Conservation (phyloP, 2,888 invertebrate genomes). For the Timema cristinae region DNA sequence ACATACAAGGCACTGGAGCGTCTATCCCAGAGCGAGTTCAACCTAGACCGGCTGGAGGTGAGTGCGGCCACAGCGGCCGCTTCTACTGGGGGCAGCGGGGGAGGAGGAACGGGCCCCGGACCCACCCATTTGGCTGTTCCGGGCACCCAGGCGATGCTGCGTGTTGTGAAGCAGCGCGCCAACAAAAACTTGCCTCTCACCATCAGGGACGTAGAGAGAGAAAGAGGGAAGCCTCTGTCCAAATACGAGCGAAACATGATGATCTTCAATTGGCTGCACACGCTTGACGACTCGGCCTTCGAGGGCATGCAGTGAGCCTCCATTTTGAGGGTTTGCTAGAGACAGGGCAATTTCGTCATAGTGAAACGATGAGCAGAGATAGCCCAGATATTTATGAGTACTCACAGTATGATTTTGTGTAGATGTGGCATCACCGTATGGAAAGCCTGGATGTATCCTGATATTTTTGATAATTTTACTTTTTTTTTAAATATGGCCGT, state of each 20-base stretch:
- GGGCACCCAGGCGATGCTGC: conserved; percentile 43
- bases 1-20: conserved; percentile 78
- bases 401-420: too few relatives aligned
- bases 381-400: too few relatives aligned
- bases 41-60: conserved; percentile 68
- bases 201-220: conserved; percentile 73
- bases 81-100: conserved; percentile 29
- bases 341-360: too few relatives aligned
- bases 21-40: conserved; percentile 80
- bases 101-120: not conserved
- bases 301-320: conserved; percentile 39
- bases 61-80: conserved; percentile 51
- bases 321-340: too few relatives aligned
- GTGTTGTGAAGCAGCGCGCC: conserved; percentile 47
- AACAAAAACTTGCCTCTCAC: conserved; percentile 58
- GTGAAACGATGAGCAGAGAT: too few relatives aligned
- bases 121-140: conserved; percentile 37
- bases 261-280: conserved; percentile 93
- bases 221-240: conserved; percentile 77
- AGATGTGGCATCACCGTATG: too few relatives aligned
- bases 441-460: too few relatives aligned
- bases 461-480: too few relatives aligned
- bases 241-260: conserved; percentile 92
- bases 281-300: conserved; percentile 68
- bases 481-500: too few relatives aligned